Conservation (phyloP, 2,797 vertebrate genomes). For the Takifugu ocellatus region DNA sequence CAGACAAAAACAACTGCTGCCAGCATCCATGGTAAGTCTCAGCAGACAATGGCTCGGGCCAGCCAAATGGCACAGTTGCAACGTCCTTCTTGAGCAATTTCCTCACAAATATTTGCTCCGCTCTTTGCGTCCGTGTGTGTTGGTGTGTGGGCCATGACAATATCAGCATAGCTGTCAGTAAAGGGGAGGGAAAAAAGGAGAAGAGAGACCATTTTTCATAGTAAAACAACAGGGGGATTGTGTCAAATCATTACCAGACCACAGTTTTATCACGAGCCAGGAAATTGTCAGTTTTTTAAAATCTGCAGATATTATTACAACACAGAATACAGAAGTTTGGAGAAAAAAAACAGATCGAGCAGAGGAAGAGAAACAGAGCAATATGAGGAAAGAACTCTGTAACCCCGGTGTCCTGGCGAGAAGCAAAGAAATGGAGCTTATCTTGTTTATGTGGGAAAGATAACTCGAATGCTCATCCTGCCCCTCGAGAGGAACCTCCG, state of each 20-base stretch:
- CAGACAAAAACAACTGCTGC: constrained; percentile 59
- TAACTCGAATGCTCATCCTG: constrained; percentile 61
- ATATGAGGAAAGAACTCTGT: constrained; percentile 54
- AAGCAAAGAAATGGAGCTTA: constrained; percentile 56
- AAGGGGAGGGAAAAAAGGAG: not conserved
- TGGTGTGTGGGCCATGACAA: constrained; percentile 6
- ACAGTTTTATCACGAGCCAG: constrained; percentile 1
- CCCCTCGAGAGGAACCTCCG: constrained; percentile 36
- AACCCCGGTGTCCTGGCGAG: constrained; percentile 46
- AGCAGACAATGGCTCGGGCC: constrained; percentile 53
- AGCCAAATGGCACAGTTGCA: constrained; percentile 64
- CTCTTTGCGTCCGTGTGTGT: constrained; percentile 13
- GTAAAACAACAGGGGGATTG: not conserved
- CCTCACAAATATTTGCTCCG: constrained; percentile 55
- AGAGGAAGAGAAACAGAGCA: constrained; percentile 42
- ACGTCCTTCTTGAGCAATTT: constrained; percentile 62
- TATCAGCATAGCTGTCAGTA: constrained; percentile 26
- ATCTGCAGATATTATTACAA: constrained; percentile 19
- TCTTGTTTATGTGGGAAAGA: constrained; percentile 63
- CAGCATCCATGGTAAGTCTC: constrained; percentile 59
- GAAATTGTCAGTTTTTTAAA: constrained; percentile 7
- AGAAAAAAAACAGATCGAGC: constrained; percentile 34
- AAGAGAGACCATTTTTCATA: not conserved
- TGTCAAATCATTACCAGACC: constrained; percentile 5
- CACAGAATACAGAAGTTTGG: constrained; percentile 33